Evolutionary conservation across 2,797 vertebrate species (phyloP).

Genomic region (Podargus strigoides): DNA sequence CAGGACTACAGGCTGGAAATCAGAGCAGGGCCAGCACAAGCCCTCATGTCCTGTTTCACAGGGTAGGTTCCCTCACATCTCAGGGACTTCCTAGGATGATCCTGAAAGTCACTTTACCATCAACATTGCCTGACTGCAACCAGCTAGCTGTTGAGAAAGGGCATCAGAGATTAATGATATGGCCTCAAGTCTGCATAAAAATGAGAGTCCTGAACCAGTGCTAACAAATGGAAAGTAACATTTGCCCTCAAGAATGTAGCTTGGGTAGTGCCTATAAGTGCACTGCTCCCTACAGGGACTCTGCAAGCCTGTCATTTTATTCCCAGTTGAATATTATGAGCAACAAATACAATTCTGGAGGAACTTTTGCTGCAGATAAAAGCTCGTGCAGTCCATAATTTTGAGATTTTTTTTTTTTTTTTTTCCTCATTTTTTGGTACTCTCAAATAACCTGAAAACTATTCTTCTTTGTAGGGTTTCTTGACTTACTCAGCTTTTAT

Average conservation of each 20-base stretch:
- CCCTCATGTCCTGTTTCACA: rapidly evolving
- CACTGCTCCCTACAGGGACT: not conserved
- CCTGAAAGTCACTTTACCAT: not conserved
- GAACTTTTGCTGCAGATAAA: not conserved
- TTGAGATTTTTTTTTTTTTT: not conserved
- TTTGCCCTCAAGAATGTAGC: not conserved
- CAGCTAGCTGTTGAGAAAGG: not conserved
- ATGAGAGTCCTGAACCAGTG: not conserved
- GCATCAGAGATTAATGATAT: not conserved
- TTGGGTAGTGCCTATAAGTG: not conserved
- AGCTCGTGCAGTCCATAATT: not conserved
- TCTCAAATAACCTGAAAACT: not conserved
- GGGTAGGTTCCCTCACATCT: not conserved
- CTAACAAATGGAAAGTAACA: not conserved
- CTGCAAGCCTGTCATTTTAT: not conserved
- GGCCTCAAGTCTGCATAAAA: not conserved
- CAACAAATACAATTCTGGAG: not conserved
- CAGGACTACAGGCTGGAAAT: not conserved
- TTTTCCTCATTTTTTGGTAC: not conserved
- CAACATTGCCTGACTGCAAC: rapidly evolving
- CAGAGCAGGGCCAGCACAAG: rapidly evolving
- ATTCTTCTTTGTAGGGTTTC: not conserved
- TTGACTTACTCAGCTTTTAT: not conserved
- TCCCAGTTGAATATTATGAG: not conserved
- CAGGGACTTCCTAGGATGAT: not conserved